A percentile compares a stretch with the other conserved stretches of the same genome.
phyloP scores from a whole-genome alignment of 2,888 invertebrate species.

The Zygothrica quintamaculata region DNA sequence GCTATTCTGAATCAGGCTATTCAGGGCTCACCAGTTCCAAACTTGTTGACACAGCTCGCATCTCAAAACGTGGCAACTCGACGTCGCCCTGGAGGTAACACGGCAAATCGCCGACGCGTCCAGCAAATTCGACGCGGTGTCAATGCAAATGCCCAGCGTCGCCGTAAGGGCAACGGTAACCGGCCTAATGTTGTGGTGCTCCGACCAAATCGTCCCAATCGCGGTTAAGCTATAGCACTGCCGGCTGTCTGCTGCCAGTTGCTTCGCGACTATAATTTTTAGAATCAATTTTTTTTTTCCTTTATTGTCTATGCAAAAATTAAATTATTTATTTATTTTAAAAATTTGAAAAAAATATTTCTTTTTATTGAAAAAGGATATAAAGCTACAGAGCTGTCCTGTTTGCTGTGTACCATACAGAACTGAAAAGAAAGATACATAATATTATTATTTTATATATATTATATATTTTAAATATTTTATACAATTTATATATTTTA shows the following conservation, averaged over 20 bases:
- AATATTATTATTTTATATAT: too few relatives aligned
- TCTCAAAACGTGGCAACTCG: conserved; percentile 49
- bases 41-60: conserved; percentile 65
- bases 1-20: conserved; percentile 48
- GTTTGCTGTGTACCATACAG: too few relatives aligned
- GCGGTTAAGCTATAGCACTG: conserved; percentile 42
- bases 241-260: too few relatives aligned
- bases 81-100: conserved; percentile 36
- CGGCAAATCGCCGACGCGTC: conserved; percentile 59
- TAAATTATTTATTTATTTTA: conserved; percentile 65
- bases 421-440: too few relatives aligned
- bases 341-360: conserved; percentile 17
- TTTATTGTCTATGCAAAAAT: conserved; percentile 12
- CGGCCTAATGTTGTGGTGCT: conserved; percentile 61
- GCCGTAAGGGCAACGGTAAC: conserved; percentile 49
- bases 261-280: conserved; percentile 2
- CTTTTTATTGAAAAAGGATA: too few relatives aligned
- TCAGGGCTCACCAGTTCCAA: conserved; percentile 55
- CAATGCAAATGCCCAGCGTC: conserved; percentile 23
- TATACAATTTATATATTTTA: too few relatives aligned
- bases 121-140: conserved; percentile 60
- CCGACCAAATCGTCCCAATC: conserved; percentile 57
- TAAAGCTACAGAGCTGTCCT: too few relatives aligned
- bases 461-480: too few relatives aligned
- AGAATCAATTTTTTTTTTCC: conserved; percentile 37